These are phyloP conservation scores for Gonatopus flavifemur DNA, from an alignment of 1,140 invertebrate genomes.

Conservation along the genomic window DNA sequence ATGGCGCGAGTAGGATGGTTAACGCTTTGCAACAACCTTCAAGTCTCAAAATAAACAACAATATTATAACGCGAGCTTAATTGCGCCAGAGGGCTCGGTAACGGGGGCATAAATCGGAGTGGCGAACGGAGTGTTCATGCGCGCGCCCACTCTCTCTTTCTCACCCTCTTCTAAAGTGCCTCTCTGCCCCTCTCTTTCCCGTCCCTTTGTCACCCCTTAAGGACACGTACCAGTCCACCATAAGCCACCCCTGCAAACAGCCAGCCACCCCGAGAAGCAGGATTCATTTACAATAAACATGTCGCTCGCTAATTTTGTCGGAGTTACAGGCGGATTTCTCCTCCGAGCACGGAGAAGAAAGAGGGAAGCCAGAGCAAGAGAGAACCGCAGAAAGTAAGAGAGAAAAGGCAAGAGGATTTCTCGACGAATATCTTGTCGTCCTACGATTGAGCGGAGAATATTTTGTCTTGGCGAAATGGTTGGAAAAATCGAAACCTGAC, in stretches of 20 bases:
- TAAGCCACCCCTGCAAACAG: conserved; percentile 26
- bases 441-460: too few species aligned
- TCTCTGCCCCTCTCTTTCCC: background rate
- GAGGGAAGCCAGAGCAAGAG: conserved; percentile 13
- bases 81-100: conserved; percentile 55
- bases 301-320: conserved; percentile 52
- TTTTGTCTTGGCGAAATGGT: too few species aligned
- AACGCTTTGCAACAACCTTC: conserved; percentile 46
- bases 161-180: too few species aligned
- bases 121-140: conserved; percentile 27
- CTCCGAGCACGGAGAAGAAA: conserved; percentile 28
- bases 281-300: conserved; percentile 60
- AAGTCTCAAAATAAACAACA: conserved; percentile 54
- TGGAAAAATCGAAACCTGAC: too few species aligned
- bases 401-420: background rate
- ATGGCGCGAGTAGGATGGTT: conserved; percentile 36
- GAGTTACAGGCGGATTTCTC: conserved; percentile 40
- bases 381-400: too few species aligned
- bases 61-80: conserved; percentile 59
- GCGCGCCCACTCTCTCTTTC: conserved; percentile 26
- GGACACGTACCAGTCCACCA: conserved; percentile 27
- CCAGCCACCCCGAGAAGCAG: conserved; percentile 17
- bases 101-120: conserved; percentile 52
- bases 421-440: too few species aligned
- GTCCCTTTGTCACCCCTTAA: background rate